Evolutionary conservation across 1,140 invertebrate species (phyloP), one percentile per base, ranked within the genome.

Genomic region (Pseudomyrmex flavicornis): DNA sequence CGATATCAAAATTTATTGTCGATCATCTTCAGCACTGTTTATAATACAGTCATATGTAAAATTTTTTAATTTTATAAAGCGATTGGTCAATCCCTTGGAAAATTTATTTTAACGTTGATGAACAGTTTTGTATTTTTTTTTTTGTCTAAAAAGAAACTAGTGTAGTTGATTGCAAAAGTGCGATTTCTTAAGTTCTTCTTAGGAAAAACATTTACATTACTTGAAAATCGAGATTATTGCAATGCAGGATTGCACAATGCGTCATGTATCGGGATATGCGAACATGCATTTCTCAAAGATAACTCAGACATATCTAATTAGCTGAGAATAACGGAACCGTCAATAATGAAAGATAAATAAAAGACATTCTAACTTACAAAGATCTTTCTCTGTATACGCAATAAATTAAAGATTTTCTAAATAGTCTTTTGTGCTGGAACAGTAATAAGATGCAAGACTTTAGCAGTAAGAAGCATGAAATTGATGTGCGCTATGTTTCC

Each of bases 261-360:
- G 17, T 26, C 26, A 26, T 20, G 52, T 65, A 20, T 82, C 22
- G 68, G 26, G 73, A 52, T 9, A 3, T 52, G 2, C 46, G 26
- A 62, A 61, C 10, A 68, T 26, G 75, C 54, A 61, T 61, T 17
- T 73, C 13, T 50, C 22, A 62, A 63, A 75, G 48, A 12, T 73
- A 74, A 9, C 22, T 9, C 69, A 62, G 26, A 74, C 17, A 63
- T 46, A 22, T 74, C 75, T 72, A 82, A 85, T 85, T 85, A 76
- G 2, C 15, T 17, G 68, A 35, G 5, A 82, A 85, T 85, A 85
- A 85, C 83, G 83, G 76, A 58, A 61, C 3, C 13, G 15, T 12
- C 83, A 73, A 85, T 85, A 35, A 35, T 35, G 7, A 35, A 35
- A 35, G 5, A 35, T 26, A 22, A 3, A 56, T 48, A 70, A 69